A percentile compares a stretch with the other conserved stretches of the same genome.
Conservation (phyloP, 2,797 vertebrate genomes). For the Darevskia nairensis region DNA sequence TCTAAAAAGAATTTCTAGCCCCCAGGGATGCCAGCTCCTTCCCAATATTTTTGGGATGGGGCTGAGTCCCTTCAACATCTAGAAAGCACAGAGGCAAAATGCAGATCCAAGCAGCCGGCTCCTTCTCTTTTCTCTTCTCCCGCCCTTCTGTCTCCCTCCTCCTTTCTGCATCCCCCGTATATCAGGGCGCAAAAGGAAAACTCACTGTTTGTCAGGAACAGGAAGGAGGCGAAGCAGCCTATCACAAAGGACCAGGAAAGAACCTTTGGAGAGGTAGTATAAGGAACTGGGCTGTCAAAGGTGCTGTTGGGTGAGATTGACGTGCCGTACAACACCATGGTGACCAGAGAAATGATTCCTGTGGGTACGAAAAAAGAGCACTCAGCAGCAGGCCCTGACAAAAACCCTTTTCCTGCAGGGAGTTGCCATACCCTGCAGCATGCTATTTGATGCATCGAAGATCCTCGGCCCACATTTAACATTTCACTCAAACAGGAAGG, state of each 20-base stretch:
- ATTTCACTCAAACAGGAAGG: no score
- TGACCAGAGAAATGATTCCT: not conserved
- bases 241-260: constrained; percentile 5
- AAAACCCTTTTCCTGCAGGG: not conserved
- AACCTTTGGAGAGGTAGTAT: not conserved
- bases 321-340: not conserved
- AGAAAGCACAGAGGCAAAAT: no score
- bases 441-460: no score
- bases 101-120: not conserved
- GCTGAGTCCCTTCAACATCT: no score
- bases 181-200: not conserved
- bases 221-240: not conserved
- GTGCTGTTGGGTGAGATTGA: not conserved
- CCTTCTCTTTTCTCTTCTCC: not conserved
- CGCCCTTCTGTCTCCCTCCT: not conserved
- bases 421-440: no score
- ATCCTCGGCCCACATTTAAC: no score
- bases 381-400: not conserved
- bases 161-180: not conserved
- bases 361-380: not conserved
- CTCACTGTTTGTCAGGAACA: constrained; percentile 31
- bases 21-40: no score
- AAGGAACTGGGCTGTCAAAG: not conserved
- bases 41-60: no score
- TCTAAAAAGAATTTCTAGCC: no score